phyloP scores from a whole-genome alignment of 1,140 invertebrate genomes.

The Sitodiplosis mosellana region DNA sequence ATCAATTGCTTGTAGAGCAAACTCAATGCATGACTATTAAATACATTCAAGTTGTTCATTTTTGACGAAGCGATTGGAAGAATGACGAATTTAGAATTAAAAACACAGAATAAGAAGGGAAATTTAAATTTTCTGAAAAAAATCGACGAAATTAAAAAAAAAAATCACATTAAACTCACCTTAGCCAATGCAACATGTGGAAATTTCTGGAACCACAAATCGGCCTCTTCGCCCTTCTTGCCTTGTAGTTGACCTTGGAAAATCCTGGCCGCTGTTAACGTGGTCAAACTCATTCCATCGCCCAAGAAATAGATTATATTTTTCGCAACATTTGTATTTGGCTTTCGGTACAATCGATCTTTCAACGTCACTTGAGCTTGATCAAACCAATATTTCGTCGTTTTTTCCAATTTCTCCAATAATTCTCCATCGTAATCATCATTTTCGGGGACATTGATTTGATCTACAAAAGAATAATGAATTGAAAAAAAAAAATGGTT shows the following conservation, averaged over 20 bases:
- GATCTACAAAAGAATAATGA: no score
- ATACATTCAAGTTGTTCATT: no score
- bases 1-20: not conserved
- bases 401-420: no score
- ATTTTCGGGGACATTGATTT: no score
- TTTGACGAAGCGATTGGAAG: not conserved
- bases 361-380: no score
- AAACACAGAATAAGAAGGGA: not conserved
- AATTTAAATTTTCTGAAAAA: constrained; percentile 1
- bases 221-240: constrained; percentile 38
- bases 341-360: no score
- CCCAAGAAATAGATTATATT: constrained; percentile 57
- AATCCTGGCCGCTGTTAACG: constrained; percentile 43
- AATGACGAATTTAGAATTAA: not conserved
- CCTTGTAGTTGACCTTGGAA: constrained; percentile 47
- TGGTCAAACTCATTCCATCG: constrained; percentile 53
- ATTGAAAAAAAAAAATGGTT: no score
- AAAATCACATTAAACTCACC: constrained; percentile 27
- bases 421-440: no score
- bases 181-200: constrained; percentile 44
- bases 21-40: not conserved
- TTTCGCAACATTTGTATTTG: constrained; percentile 34
- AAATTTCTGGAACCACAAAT: constrained; percentile 51
- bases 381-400: no score
- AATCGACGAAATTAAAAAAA: constrained; percentile 2